These are phyloP conservation scores for Palythoa heliodiscus DNA, from an alignment of 92 coral and sea anemone species.

Conservation along the genomic window DNA sequence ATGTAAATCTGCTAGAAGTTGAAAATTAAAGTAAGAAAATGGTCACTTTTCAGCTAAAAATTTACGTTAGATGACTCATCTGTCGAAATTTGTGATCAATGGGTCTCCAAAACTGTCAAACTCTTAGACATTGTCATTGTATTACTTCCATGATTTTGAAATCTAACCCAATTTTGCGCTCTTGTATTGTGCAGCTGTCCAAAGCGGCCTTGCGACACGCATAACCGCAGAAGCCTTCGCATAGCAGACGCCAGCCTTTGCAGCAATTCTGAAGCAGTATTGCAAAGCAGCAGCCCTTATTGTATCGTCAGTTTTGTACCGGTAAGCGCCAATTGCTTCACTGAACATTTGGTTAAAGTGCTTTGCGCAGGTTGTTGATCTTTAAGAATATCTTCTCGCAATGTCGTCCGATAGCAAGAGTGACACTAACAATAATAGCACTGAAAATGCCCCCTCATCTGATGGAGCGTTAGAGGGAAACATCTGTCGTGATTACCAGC, in stretches of 20 bases:
- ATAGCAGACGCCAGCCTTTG: slow-evolving; percentile 71
- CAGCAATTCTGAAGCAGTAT: slow-evolving; percentile 65
- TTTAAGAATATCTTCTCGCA: slow-evolving; percentile 4
- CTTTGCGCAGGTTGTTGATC: slow-evolving; percentile 60
- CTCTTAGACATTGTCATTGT: not conserved
- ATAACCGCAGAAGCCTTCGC: slow-evolving; percentile 69
- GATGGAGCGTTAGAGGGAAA: slow-evolving; percentile 47
- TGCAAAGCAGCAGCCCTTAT: slow-evolving; percentile 35
- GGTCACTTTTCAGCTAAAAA: no score
- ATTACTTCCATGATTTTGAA: not conserved
- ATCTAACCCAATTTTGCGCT: slow-evolving; percentile 77
- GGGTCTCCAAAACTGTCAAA: not conserved
- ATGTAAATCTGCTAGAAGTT: not conserved
- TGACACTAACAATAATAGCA: slow-evolving; percentile 75
- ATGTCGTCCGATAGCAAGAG: slow-evolving; percentile 45
- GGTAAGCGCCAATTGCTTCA: slow-evolving; percentile 62
- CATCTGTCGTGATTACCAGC: slow-evolving; percentile 95
- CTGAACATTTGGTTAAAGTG: slow-evolving; percentile 51
- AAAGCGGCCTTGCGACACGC: slow-evolving; percentile 85
- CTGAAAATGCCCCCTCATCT: slow-evolving; percentile 36
- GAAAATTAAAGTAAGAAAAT: no score
- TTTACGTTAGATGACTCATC: not conserved
- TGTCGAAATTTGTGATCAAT: not conserved
- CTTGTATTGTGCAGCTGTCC: slow-evolving; percentile 88
- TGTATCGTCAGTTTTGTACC: slow-evolving; percentile 34